Evolutionary conservation across 2,888 invertebrate genomes (phyloP), one percentile per base, ranked within the genome.

Genomic region (Neelides folsomi): DNA sequence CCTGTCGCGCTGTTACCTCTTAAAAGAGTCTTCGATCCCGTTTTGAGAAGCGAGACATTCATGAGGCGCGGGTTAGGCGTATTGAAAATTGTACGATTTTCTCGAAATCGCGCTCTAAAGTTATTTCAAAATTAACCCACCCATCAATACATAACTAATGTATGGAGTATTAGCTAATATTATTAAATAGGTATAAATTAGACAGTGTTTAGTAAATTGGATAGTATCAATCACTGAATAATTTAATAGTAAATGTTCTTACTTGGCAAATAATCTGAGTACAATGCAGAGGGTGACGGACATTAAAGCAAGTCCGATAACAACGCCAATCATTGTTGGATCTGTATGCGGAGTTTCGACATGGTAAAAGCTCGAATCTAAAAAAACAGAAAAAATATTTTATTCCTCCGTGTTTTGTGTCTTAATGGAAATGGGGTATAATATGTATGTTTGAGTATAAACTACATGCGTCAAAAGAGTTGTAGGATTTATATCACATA

Each of bases 201-300:
- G n/a, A n/a, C n/a, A n/a, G n/a, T n/a, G n/a, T n/a, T n/a, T n/a
- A n/a, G n/a, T n/a, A n/a, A n/a, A n/a, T n/a, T n/a, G n/a, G n/a
- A n/a, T n/a, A n/a, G n/a, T n/a, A n/a, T n/a, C n/a, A n/a, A n/a
- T n/a, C n/a, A n/a, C n/a, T n/a, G n/a, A n/a, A n/a, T n/a, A n/a
- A n/a, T n/a, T n/a, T n/a, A n/a, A n/a, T n/a, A n/a, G n/a, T n/a
- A n/a, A n/a, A n/a, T n/a, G n/a, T n/a, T n/a, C n/a, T 77, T 75
- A 89, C 90, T 83, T 87, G 82, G 88, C 88, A 73, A 92, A 92
- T 65, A 90, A 78, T 67, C 87, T 80, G 56, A 92, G 78, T 46
- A 90, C 90, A 65, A 90, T 85, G 73, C 90, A 90, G 68, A 92
- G 86, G 71, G 89, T 88, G 71, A 90, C 78, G 72, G 90, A 90